A percentile compares a stretch with the other conserved stretches of the same genome.
These are phyloP conservation scores for Acropternis orthonyx DNA, from an alignment of 2,797 vertebrate species.

Conservation along the genomic window DNA sequence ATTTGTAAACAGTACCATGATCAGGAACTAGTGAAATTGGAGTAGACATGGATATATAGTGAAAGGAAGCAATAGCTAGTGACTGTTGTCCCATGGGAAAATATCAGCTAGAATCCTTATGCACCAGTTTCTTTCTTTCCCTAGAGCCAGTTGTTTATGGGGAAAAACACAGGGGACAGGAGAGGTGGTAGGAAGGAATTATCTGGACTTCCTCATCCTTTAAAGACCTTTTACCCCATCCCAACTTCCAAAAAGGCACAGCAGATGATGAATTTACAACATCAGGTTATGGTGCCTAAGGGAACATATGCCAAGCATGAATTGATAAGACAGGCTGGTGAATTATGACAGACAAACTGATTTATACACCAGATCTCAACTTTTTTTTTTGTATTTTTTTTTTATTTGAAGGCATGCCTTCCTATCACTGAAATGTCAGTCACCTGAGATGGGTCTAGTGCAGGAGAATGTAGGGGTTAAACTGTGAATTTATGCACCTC, in stretches of 20 bases:
- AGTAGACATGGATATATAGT: fast-evolving
- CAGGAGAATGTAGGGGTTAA: neutral
- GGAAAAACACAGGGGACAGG: neutral
- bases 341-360: neutral
- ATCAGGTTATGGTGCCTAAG: neutral
- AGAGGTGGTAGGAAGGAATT: neutral
- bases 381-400: neutral
- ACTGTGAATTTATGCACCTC: neutral
- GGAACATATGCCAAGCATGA: neutral
- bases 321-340: neutral
- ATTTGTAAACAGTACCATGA: neutral
- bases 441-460: neutral
- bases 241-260: neutral
- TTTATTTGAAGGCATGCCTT: neutral
- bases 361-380: neutral
- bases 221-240: neutral
- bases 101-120: neutral
- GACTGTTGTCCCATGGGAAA: neutral
- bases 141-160: neutral
- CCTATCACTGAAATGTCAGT: neutral
- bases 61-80: neutral
- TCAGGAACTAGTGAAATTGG: neutral
- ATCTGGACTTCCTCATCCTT: neutral
- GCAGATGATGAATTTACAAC: slow-evolving; percentile 6
- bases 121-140: neutral